Evolutionary conservation across 2,797 vertebrate species (phyloP).

Genomic region (Eospalax fontanierii): DNA sequence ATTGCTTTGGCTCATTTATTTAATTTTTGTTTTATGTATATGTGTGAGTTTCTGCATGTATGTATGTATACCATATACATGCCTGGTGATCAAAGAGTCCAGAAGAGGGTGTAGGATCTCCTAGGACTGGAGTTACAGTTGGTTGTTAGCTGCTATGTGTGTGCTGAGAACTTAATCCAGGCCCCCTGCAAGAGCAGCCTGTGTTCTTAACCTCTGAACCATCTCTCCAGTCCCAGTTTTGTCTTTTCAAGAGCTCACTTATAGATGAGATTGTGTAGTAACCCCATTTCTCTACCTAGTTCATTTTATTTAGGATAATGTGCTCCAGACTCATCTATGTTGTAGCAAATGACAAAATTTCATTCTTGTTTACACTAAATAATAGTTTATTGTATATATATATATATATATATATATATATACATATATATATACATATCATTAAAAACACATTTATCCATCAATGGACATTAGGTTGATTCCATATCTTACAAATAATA

Average conservation of each 20-base stretch:
- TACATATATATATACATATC: not conserved
- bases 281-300: not conserved
- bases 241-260: not conserved
- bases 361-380: not conserved
- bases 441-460: not conserved
- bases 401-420: no score
- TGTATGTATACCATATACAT: no score
- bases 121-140: no score
- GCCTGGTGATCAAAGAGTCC: no score
- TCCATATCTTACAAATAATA: not conserved
- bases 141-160: no score
- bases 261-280: not conserved
- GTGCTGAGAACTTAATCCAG: no score
- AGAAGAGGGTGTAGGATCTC: no score
- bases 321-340: not conserved
- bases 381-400: not conserved
- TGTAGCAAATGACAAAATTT: slow-evolving; percentile 5
- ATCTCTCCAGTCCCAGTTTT: no score
- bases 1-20: not conserved
- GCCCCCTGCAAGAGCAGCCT: no score
- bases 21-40: no score
- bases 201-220: no score
- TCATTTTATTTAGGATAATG: not conserved
- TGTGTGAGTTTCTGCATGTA: no score
- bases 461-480: not conserved